A percentile compares a stretch with the other conserved stretches of the same genome.
phyloP scores from a whole-genome alignment of 2,797 vertebrate species.

The Protosalanx chinensis region DNA sequence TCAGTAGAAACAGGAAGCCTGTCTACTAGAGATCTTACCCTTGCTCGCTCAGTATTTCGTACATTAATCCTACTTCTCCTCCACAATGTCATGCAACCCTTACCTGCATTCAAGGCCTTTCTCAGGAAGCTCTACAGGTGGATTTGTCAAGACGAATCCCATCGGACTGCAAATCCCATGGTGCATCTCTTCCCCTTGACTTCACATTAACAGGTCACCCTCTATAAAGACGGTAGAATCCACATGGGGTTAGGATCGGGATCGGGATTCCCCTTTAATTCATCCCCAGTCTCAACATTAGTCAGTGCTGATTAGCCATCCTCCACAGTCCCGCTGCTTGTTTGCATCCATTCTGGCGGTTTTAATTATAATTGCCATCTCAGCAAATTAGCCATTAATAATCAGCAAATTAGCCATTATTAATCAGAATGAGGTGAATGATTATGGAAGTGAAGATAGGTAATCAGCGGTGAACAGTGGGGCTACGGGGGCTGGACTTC shows the following conservation, averaged over 20 bases:
- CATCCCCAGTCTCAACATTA: background rate
- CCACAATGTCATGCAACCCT: too few relatives aligned
- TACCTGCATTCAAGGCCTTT: too few relatives aligned
- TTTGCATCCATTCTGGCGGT: conserved; percentile 16
- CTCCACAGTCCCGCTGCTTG: conserved; percentile 33
- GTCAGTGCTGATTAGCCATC: conserved; percentile 7
- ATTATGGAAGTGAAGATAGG: conserved; percentile 10
- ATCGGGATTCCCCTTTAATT: background rate
- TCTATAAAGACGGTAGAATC: too few relatives aligned
- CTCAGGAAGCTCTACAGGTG: background rate
- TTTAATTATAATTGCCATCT: conserved; percentile 20
- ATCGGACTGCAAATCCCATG: background rate
- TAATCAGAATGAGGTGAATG: conserved; percentile 14
- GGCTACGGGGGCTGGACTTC: conserved; percentile 1
- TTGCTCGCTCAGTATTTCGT: too few relatives aligned
- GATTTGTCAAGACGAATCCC: background rate
- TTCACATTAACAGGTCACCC: background rate
- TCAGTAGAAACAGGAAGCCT: background rate
- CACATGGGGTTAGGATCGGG: too few relatives aligned
- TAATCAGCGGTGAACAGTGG: conserved; percentile 2
- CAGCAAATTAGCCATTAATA: conserved; percentile 20
- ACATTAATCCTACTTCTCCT: too few relatives aligned
- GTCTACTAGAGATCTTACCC: too few relatives aligned
- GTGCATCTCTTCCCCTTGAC: background rate
- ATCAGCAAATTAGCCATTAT: conserved; percentile 18